These are phyloP conservation scores for Lumbricus terrestris DNA, from an alignment of 2,888 invertebrate genomes.

Conservation along the genomic window DNA sequence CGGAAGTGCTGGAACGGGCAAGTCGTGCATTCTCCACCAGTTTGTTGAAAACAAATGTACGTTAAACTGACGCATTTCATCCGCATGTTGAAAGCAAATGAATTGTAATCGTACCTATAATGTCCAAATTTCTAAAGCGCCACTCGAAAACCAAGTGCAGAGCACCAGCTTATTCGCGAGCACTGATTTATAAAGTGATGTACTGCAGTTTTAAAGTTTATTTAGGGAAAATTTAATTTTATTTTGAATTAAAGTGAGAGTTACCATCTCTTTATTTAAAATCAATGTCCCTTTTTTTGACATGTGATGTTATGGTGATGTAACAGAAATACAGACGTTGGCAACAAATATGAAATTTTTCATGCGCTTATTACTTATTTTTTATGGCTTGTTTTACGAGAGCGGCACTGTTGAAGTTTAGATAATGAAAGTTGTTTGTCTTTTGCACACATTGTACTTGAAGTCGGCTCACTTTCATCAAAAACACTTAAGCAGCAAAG, in stretches of 20 bases:
- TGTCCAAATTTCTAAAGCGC: too few species aligned
- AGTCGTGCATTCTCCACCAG: conserved; percentile 79
- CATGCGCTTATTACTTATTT: background rate
- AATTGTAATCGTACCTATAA: too few species aligned
- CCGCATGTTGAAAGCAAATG: conserved; percentile 83
- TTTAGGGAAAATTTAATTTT: background rate
- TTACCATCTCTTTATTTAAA: background rate
- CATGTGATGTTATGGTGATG: background rate
- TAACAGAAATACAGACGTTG: background rate
- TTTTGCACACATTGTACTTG: background rate
- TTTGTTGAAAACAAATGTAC: conserved; percentile 83
- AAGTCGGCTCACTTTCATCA: background rate
- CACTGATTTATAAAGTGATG: conserved; percentile 63
- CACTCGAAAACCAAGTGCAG: too few species aligned
- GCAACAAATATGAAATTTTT: background rate
- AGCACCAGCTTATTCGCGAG: too few species aligned
- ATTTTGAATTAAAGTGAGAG: background rate
- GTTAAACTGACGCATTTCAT: conserved; percentile 66
- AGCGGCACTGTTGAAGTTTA: background rate
- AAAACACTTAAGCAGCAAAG: background rate
- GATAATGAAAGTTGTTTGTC: background rate
- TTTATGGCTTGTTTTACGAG: background rate
- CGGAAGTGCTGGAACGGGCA: conserved; percentile 80
- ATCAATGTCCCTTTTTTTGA: too few species aligned
- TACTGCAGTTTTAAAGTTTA: background rate